phyloP scores from a whole-genome alignment of 2,113 vertebrate genomes.

The Henicopernis longicauda region DNA sequence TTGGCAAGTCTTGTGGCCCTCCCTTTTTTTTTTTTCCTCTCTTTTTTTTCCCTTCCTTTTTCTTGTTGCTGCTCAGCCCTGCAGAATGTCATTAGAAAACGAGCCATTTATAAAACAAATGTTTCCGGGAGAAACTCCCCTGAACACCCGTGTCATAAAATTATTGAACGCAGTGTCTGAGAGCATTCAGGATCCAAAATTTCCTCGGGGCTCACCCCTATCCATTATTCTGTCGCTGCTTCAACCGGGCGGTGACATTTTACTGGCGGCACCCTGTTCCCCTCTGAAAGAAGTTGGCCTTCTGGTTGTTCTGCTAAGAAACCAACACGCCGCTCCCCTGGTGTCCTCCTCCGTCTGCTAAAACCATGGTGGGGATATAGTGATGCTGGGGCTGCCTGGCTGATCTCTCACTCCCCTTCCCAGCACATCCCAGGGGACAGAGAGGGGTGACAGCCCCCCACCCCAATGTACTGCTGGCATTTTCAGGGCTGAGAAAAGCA shows the following conservation, averaged over 20 bases:
- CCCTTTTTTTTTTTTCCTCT: neutral
- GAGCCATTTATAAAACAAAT: conserved; percentile 56
- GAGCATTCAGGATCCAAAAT: neutral
- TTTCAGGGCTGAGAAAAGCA: neutral
- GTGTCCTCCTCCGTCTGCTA: neutral
- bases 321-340: neutral
- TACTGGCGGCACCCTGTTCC: neutral
- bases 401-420: neutral
- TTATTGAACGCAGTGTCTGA: neutral
- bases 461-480: neutral
- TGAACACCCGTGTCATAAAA: conserved; percentile 47
- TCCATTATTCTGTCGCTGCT: conserved; percentile 33
- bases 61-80: neutral
- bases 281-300: neutral
- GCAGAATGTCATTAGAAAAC: conserved; percentile 57
- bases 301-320: neutral
- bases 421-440: neutral
- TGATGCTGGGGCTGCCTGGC: neutral
- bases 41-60: neutral
- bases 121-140: conserved; percentile 53
- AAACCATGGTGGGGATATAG: neutral
- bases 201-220: conserved; percentile 28
- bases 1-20: neutral
- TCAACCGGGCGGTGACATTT: conserved; percentile 25
- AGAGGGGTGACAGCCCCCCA: neutral